Conservation (phyloP, 2,113 vertebrate genomes). For the Oostethus manadensis region DNA sequence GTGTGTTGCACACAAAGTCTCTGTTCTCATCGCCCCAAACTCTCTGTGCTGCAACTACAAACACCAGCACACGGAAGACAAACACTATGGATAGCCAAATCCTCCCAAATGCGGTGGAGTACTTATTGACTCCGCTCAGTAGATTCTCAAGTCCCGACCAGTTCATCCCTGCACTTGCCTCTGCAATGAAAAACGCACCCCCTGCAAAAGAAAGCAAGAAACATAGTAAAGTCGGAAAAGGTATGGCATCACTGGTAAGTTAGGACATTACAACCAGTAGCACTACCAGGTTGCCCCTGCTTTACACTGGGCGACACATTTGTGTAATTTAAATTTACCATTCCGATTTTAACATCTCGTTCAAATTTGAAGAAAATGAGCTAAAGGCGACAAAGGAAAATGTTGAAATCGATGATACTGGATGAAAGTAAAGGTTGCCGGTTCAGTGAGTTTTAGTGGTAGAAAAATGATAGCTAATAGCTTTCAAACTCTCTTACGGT, state of each 20-base stretch:
- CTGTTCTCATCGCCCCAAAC: conserved; percentile 92
- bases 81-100: conserved; percentile 96
- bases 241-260: not conserved
- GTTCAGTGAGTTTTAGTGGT: too few species aligned
- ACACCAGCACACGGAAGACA: conserved; percentile 88
- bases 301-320: too few species aligned
- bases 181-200: not conserved
- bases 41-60: conserved; percentile 85
- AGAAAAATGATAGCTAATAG: too few species aligned
- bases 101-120: conserved; percentile 87
- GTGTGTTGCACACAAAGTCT: conserved; percentile 91
- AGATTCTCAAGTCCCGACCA: conserved; percentile 83
- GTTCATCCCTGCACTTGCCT: conserved; percentile 61
- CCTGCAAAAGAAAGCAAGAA: not conserved
- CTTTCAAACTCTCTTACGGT: too few species aligned
- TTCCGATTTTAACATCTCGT: too few species aligned
- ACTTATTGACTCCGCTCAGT: conserved; percentile 87
- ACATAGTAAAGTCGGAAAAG: not conserved
- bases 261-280: not conserved
- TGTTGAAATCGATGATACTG: too few species aligned
- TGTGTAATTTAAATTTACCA: too few species aligned
- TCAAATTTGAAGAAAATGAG: too few species aligned
- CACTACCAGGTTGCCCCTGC: too few species aligned
- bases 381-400: too few species aligned
- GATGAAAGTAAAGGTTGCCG: too few species aligned